phyloP scores from a whole-genome alignment of 30 jellyfish, hydroid and myxozoan genomes.

The Catostylus mosaicus region DNA sequence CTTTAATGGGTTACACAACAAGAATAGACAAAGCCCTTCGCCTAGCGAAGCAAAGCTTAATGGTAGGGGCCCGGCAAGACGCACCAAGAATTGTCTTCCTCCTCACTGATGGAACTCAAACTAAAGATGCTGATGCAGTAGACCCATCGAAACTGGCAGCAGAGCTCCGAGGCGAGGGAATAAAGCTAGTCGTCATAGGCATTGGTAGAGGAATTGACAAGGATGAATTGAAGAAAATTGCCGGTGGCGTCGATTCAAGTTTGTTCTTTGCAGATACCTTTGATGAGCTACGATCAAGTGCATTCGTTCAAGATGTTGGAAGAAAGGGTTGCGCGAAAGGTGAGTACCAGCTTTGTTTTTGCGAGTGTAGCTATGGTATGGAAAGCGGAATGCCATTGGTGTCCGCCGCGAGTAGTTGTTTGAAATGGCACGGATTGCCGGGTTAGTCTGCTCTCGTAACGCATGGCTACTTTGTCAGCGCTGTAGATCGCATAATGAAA shows the following conservation, averaged over 20 bases:
- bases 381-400: too few species aligned
- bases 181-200: conserved; percentile 70
- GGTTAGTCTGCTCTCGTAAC: too few species aligned
- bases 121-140: conserved; percentile 69
- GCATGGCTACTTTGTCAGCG: too few species aligned
- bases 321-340: conserved; percentile 48
- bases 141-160: conserved; percentile 73
- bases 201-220: conserved; percentile 76
- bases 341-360: too few species aligned
- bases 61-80: conserved; percentile 68
- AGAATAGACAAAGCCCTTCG: conserved; percentile 88
- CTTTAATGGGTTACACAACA: conserved; percentile 81
- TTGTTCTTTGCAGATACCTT: conserved; percentile 59
- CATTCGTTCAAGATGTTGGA: conserved; percentile 38
- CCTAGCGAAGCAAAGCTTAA: conserved; percentile 61
- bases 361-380: too few species aligned
- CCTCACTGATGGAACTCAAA: conserved; percentile 90
- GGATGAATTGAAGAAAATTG: conserved; percentile 71
- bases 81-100: conserved; percentile 66
- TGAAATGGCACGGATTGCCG: too few species aligned
- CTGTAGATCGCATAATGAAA: too few species aligned
- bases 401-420: too few species aligned
- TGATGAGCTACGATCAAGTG: conserved; percentile 54
- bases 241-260: conserved; percentile 38
- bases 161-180: conserved; percentile 67